These are phyloP conservation scores for Parthenolecanium corni DNA, from an alignment of 2,888 invertebrate species.

Conservation along the genomic window DNA sequence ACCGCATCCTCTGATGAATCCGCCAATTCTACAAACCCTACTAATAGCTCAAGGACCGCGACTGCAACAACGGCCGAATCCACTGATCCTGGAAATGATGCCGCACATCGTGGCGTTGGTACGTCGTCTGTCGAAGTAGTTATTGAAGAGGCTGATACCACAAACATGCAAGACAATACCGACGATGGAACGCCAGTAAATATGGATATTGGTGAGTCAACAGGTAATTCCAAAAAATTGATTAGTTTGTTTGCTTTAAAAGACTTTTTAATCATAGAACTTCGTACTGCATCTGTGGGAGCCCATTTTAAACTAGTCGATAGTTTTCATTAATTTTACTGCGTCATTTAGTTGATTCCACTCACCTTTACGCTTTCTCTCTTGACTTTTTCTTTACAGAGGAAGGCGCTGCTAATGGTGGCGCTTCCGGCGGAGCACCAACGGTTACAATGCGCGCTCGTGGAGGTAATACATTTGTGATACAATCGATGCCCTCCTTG, in stretches of 20 bases:
- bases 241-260: no score
- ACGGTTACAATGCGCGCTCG: slow-evolving; percentile 13
- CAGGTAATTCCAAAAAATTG: neutral
- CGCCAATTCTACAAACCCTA: no score
- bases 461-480: slow-evolving; percentile 19
- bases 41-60: neutral
- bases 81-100: neutral
- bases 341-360: no score
- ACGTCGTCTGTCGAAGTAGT: slow-evolving; percentile 22
- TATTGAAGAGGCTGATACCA: slow-evolving; percentile 22
- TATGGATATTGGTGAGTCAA: slow-evolving; percentile 19
- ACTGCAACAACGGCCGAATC: neutral
- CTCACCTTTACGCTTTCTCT: no score
- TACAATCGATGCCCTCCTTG: slow-evolving; percentile 22
- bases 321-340: neutral
- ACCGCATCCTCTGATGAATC: neutral
- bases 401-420: neutral
- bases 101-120: slow-evolving; percentile 2
- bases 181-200: slow-evolving; percentile 7
- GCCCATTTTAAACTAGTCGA: neutral
- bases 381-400: no score
- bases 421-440: neutral
- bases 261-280: no score
- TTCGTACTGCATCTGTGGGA: neutral
- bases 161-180: slow-evolving; percentile 17